A percentile compares a stretch with the other conserved stretches of the same genome.
Evolutionary conservation across 1,140 invertebrate species (phyloP).

Genomic region (Drosophila fuyamai): DNA sequence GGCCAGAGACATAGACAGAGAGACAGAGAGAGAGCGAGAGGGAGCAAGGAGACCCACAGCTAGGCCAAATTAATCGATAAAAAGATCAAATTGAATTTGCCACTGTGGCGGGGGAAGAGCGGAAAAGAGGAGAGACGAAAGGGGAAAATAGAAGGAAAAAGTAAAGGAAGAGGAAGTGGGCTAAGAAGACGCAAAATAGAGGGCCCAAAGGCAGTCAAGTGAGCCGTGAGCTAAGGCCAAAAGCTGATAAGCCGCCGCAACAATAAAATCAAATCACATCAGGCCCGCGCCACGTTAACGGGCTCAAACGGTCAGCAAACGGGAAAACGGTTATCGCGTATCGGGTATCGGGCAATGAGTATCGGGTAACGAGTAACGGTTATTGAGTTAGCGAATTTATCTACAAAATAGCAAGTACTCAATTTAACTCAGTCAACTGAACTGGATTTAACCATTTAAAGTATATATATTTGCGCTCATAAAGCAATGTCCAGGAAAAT

Average conservation of each 20-base stretch:
- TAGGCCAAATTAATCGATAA: constrained; percentile 70
- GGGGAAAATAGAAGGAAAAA: background rate
- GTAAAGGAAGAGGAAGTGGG: constrained; percentile 3
- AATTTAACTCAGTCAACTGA: background rate
- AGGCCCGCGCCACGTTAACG: constrained; percentile 20
- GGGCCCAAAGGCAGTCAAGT: constrained; percentile 43
- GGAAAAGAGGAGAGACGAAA: background rate
- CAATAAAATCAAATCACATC: constrained; percentile 80
- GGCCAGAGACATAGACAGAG: background rate
- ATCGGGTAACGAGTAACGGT: constrained; percentile 3
- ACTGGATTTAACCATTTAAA: background rate
- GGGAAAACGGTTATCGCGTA: constrained; percentile 1
- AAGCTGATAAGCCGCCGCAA: constrained; percentile 78
- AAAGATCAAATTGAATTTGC: constrained; percentile 51
- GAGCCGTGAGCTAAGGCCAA: constrained; percentile 48
- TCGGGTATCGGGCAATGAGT: background rate
- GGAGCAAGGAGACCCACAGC: constrained; percentile 3
- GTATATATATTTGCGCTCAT: too few species aligned
- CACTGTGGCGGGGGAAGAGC: background rate
- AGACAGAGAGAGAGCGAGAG: constrained; percentile 3
- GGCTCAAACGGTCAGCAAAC: constrained; percentile 7
- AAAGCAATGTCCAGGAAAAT: background rate
- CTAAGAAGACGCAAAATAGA: background rate
- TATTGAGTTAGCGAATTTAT: background rate
- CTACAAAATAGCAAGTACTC: background rate